These are phyloP conservation scores for Geococcyx californianus DNA, from an alignment of 2,113 vertebrate species.

Conservation along the genomic window DNA sequence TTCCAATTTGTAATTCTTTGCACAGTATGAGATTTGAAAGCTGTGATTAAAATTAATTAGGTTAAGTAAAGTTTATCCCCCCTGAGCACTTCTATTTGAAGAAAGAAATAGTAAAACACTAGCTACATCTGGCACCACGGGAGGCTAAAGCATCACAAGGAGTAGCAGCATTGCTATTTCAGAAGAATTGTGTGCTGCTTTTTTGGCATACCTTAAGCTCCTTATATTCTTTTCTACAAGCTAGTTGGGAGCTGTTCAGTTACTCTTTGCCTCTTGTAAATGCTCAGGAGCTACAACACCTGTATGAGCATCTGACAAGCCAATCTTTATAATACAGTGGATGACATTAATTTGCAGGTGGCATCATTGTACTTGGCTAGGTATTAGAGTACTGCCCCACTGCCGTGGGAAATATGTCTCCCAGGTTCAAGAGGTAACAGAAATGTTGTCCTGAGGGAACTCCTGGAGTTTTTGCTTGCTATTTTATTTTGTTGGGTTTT, in stretches of 20 bases:
- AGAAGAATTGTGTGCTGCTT: constrained; percentile 54
- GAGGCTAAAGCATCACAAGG: constrained; percentile 68
- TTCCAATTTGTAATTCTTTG: constrained; percentile 86
- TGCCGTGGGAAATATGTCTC: neutral
- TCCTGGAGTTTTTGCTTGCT: neutral
- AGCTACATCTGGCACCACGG: constrained; percentile 75
- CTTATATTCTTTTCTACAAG: constrained; percentile 48
- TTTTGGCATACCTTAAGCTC: constrained; percentile 60
- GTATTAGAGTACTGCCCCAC: neutral
- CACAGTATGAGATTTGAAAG: constrained; percentile 85
- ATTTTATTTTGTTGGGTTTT: neutral
- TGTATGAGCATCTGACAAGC: neutral
- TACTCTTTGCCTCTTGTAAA: constrained; percentile 50
- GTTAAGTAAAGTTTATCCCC: constrained; percentile 89
- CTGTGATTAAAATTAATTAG: constrained; percentile 90
- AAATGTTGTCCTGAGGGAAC: neutral
- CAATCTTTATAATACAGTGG: neutral
- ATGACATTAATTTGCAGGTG: neutral
- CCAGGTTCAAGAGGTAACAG: neutral
- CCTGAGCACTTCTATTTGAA: constrained; percentile 80
- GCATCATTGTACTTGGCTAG: neutral
- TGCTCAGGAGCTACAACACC: constrained; percentile 42
- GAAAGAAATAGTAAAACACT: constrained; percentile 76
- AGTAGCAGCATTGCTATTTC: constrained; percentile 31
- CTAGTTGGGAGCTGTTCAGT: constrained; percentile 65